Evolutionary conservation across 37 sponge, comb jelly and placozoan genomes (phyloP).

Genomic region (Tethya wilhelma): DNA sequence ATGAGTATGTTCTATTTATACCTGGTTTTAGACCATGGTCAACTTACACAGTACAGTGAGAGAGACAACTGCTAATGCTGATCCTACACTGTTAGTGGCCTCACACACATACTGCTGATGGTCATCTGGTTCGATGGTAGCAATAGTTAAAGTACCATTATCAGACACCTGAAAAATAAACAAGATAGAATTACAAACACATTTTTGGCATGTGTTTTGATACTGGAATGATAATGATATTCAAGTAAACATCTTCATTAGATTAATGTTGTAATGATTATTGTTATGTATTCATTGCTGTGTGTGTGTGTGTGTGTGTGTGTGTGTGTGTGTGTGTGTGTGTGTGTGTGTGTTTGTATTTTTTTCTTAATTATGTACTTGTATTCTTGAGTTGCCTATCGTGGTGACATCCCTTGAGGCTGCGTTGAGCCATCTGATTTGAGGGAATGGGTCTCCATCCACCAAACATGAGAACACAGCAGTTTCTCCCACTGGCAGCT

Average conservation of each 20-base stretch:
- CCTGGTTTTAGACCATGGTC: too few relatives aligned
- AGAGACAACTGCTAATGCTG: slow-evolving; percentile 15
- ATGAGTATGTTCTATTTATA: too few relatives aligned
- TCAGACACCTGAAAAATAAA: slow-evolving; percentile 10
- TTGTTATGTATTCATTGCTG: too few relatives aligned
- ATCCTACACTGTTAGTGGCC: slow-evolving; percentile 28
- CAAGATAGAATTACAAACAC: too few relatives aligned
- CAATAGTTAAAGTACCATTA: slow-evolving; percentile 28
- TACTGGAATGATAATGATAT: too few relatives aligned
- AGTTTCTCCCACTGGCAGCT: slow-evolving; percentile 1
- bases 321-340: too few relatives aligned
- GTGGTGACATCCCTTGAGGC: slow-evolving; percentile 14
- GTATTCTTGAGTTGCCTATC: slow-evolving; percentile 30
- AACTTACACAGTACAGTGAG: slow-evolving; percentile 43
- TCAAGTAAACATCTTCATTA: too few relatives aligned
- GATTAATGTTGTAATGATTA: too few relatives aligned
- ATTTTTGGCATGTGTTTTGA: too few relatives aligned
- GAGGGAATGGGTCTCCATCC: slow-evolving; percentile 54
- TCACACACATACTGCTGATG: slow-evolving; percentile 45
- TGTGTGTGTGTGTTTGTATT: too few relatives aligned
- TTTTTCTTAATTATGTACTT: slow-evolving; percentile 26
- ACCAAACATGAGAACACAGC: slow-evolving; percentile 42
- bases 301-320: too few relatives aligned
- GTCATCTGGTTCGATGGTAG: slow-evolving; percentile 3
- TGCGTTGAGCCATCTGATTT: slow-evolving; percentile 41